These are phyloP conservation scores for Clepsis dumicolana DNA, from an alignment of 2,888 invertebrate species.

Conservation along the genomic window DNA sequence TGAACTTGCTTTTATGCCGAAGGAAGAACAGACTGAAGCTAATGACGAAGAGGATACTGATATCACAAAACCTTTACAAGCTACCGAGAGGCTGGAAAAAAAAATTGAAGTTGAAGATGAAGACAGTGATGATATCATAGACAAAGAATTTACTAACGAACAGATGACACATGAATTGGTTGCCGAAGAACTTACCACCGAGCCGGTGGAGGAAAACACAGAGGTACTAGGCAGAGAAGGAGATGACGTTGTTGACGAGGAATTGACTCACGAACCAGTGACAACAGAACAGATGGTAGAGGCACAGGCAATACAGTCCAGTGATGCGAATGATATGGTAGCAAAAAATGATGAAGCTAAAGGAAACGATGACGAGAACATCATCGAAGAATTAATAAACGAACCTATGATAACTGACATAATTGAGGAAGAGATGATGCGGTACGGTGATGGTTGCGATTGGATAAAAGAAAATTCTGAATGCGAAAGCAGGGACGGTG, in stretches of 20 bases:
- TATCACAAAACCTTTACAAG: neutral
- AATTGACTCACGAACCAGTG: neutral
- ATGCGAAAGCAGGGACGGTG: neutral
- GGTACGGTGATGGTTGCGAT: neutral
- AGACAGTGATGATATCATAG: neutral
- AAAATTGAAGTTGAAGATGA: neutral
- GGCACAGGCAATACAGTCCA: neutral
- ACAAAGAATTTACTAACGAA: neutral
- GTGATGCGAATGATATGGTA: neutral
- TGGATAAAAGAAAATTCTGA: neutral
- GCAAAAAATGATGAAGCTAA: neutral
- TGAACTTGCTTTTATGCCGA: neutral
- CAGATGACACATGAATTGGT: neutral
- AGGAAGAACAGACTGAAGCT: neutral
- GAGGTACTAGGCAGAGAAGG: neutral
- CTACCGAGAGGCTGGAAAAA: neutral
- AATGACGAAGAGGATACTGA: neutral
- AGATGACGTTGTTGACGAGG: neutral
- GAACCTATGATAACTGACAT: neutral
- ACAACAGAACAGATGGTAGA: neutral
- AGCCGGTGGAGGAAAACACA: neutral
- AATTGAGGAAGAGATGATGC: neutral
- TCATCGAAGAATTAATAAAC: neutral
- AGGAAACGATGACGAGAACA: neutral
- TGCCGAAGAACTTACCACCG: too few species aligned